Conservation (phyloP, 64 coral and sea anemone species). For the Orbicella faveolata region DNA sequence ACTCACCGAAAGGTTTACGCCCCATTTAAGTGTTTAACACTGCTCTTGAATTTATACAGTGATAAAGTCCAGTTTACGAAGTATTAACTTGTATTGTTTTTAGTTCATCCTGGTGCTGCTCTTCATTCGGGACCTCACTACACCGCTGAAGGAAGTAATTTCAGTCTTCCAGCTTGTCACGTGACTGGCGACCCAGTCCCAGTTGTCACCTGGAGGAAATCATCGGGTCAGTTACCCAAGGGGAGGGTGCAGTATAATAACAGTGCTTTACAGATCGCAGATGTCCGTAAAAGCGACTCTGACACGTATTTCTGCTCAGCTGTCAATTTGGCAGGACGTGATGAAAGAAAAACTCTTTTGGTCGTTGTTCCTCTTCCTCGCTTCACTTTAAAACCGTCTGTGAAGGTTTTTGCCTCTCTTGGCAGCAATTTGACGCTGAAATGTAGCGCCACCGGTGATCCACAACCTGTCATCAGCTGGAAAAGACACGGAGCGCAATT, state of each 20-base stretch:
- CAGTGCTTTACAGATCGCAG: not conserved
- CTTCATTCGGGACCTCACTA: conserved; percentile 32
- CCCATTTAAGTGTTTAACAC: too few species aligned
- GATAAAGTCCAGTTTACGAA: too few species aligned
- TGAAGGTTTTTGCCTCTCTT: not conserved
- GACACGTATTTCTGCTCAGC: conserved; percentile 37
- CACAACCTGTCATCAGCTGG: conserved; percentile 62
- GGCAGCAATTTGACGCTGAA: not conserved
- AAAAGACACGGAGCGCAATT: conserved; percentile 32
- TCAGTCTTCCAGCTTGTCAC: conserved; percentile 42
- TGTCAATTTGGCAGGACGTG: conserved; percentile 30
- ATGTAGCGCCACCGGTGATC: conserved; percentile 55
- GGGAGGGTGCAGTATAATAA: conserved; percentile 15
- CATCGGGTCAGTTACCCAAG: conserved; percentile 52
- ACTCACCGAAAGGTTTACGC: too few species aligned
- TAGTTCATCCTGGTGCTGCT: not conserved
- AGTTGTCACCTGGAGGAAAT: conserved; percentile 50
- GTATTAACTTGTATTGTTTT: not conserved
- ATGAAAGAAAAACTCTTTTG: not conserved
- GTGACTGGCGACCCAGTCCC: conserved; percentile 61
- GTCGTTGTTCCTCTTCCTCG: not conserved
- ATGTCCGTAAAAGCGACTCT: conserved; percentile 37
- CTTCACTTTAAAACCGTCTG: not conserved
- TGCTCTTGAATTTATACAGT: too few species aligned
- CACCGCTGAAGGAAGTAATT: conserved; percentile 11